Conservation (phyloP, 2,797 vertebrate genomes). For the Percopsis omiscomaycus region DNA sequence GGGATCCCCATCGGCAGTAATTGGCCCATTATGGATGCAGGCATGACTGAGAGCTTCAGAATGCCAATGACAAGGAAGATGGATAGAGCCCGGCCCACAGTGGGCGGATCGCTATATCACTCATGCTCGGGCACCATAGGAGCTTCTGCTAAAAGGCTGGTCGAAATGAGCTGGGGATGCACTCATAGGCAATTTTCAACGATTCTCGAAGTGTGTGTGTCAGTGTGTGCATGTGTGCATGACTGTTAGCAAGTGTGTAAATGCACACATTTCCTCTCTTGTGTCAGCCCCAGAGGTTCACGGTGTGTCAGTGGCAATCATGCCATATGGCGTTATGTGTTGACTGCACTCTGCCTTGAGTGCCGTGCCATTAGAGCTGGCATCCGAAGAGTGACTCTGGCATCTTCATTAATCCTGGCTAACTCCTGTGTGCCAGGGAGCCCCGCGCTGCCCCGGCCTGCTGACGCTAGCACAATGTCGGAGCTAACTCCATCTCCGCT, state of each 20-base stretch:
- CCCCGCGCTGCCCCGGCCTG: slow-evolving; percentile 50
- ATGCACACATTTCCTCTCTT: slow-evolving; percentile 16
- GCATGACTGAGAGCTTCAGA: slow-evolving; percentile 75
- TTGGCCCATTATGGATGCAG: slow-evolving; percentile 82
- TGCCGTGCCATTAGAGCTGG: slow-evolving; percentile 74
- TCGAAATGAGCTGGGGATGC: slow-evolving; percentile 45
- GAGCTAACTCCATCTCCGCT: slow-evolving; percentile 46
- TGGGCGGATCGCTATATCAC: slow-evolving; percentile 63
- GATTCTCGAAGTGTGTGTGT: slow-evolving; percentile 22
- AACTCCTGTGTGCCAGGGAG: slow-evolving; percentile 63
- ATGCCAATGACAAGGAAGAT: slow-evolving; percentile 74
- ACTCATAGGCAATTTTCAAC: slow-evolving; percentile 54
- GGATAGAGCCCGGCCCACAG: slow-evolving; percentile 58
- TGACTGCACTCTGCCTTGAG: slow-evolving; percentile 57
- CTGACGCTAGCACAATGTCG: slow-evolving; percentile 71
- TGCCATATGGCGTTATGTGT: slow-evolving; percentile 76
- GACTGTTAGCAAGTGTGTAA: neutral
- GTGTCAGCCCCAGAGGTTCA: slow-evolving; percentile 47
- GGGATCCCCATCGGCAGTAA: slow-evolving; percentile 79
- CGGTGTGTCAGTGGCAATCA: slow-evolving; percentile 54
- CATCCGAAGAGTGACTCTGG: slow-evolving; percentile 66
- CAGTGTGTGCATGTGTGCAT: neutral
- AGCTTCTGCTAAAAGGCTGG: slow-evolving; percentile 45
- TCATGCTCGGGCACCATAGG: slow-evolving; percentile 59
- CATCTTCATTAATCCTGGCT: slow-evolving; percentile 79